Evolutionary conservation across 2,113 vertebrate genomes (phyloP), one percentile per base, ranked within the genome.

Genomic region (Rhinopithecus roxellana): DNA sequence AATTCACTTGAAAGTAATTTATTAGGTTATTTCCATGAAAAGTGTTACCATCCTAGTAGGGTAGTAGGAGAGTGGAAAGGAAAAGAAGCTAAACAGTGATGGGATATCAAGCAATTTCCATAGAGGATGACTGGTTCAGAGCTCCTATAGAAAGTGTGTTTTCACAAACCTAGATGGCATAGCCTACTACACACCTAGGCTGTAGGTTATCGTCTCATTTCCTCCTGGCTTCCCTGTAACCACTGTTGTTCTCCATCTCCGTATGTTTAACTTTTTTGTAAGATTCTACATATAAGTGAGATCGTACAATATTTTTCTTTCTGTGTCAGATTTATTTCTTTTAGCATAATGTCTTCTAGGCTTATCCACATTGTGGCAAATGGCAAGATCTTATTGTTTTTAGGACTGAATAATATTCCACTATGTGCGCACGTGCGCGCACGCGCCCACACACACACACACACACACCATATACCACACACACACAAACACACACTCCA

Each of bases 351-450:
- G 20, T 12, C n/a, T 4, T 74, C 70, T 20, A 40, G 20, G 9
- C 18, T 74, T 38, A 74, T 74, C 20, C n/a, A 74, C 70, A 12
- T 74, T 74, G n/a, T 74, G n/a, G 20, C 20, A 40, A 40, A 74
- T 40, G 70, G 38, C 70, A 74, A 74, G n/a, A 74, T 74, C n/a
- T 40, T 40, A 20, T 9, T 70, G 18, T 74, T 74, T 40, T 74
- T 74, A 74, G 70, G 20, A 38, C n/a, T 74, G n/a, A 74, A 74
- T 38, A 40, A 23, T 72, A 38, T 38, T 40, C 18, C 2, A 12
- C 6, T 40, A 69, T 20, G 10, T 0, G 12, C 5, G 23, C 20
- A 23, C 1, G 22, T 0, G 12, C 0, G 12, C 12, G 0, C n/a
- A 1, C 0, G 22, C 9, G 22, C n/a, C 38, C 35, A 61, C 10